Evolutionary conservation across 2,888 invertebrate genomes (phyloP), one percentile per base, ranked within the genome.

Genomic region (Callimorpha dominula): DNA sequence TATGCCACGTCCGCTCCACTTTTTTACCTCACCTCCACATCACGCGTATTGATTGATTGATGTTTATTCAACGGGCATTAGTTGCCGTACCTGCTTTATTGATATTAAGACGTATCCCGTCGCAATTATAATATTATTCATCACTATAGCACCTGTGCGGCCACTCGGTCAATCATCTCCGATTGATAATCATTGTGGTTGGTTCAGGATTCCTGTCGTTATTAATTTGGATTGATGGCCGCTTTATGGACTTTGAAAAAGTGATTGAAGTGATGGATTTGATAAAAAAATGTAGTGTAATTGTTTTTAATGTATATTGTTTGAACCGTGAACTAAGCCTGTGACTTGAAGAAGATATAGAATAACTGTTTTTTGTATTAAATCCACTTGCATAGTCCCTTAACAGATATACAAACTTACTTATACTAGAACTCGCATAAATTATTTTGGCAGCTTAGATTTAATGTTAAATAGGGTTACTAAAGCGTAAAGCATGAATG

Each of bases 11-110:
- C 31, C 63, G 75, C 76, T 80, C 79, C 74, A 31, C 88, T 78
- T 90, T 91, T 91, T 91, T 89, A 87, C 86, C 83, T 81, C 82
- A 77, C 82, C 86, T 88, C 86, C 88, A 88, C 85, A 90, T 90
- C 89, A 88, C 79, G 72, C 71, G 76, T 78, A 88, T 89, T 94
- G 95, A 95, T 95, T 93, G 95, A 95, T 95, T 88, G 93, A 90
- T 95, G 93, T 95, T 94, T 93, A 91, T 91, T 93, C 91, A 89
- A 81, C 84, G 87, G 80, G 89, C 92, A 90, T 92, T 90, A 91
- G 90, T 86, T 88, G 87, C 73, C 81, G 76, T 80, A 90, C 90
- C 88, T 90, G 90, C 85, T 88, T 90, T 90, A 94, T 92, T 93
- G 92, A 93, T 93, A 94, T 94, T 92, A 92, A 93, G 92, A 93